phyloP scores from a whole-genome alignment of 2,797 vertebrate species.

The Schizopygopsis malacanthus region DNA sequence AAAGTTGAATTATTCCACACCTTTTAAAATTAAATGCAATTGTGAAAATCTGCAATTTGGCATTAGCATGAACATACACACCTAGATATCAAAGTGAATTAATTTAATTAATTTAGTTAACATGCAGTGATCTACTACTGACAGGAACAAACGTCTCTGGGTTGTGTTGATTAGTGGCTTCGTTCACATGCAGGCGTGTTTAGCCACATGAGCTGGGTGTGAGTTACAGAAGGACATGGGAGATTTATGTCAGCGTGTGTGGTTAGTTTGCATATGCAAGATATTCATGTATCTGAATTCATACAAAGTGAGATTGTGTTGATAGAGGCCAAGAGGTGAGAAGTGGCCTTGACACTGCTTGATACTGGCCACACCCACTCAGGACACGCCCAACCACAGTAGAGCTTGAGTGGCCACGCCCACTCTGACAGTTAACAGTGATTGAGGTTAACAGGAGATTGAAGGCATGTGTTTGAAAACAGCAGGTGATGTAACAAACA shows the following conservation, averaged over 20 bases:
- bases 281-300: slow-evolving; percentile 19
- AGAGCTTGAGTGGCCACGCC: neutral
- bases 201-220: slow-evolving; percentile 15
- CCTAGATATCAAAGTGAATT: neutral
- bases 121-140: neutral
- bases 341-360: neutral
- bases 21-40: neutral
- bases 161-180: slow-evolving; percentile 5
- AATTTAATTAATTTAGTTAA: neutral
- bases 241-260: slow-evolving; percentile 4
- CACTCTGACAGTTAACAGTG: neutral
- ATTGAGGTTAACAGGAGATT: slow-evolving; percentile 1
- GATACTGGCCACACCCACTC: neutral
- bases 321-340: neutral
- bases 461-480: neutral
- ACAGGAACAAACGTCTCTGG: neutral
- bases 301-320: neutral
- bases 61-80: neutral
- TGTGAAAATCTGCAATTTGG: neutral
- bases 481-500: too few relatives aligned
- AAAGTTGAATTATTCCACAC: neutral
- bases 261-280: neutral
- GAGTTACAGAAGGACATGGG: neutral
- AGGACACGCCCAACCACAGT: neutral
- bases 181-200: neutral